Evolutionary conservation across 2,888 invertebrate species (phyloP), one percentile per base, ranked within the genome.

Genomic region (Colletes collaris): DNA sequence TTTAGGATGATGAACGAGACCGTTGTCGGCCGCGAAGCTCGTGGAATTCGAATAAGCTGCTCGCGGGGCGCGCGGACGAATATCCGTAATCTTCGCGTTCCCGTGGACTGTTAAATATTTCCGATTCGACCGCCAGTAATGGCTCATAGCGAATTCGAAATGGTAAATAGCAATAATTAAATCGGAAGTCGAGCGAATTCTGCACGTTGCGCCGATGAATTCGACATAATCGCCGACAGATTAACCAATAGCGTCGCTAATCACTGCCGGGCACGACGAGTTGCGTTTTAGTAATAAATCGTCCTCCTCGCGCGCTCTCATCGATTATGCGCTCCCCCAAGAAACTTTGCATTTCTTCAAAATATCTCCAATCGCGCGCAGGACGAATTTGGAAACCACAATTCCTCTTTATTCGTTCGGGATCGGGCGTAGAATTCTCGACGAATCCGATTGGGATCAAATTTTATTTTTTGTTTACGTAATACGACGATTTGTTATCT

Each of bases 121-220:
- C 74, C 72, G 80, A 76, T 82, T 86, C 84, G 84, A 80, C 80
- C 76, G 70, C 68, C 81, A 66, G 76, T 82, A 82, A 80, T 80
- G 84, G 79, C 76, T 74, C 80, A 79, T 78, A 86, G 75, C 74
- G 84, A 86, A 87, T 87, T 84, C 87, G 87, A 86, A 87, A 87
- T 87, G 86, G 87, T 86, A 86, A 86, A 86, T 86, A 86, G 86
- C 87, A 87, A 86, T 87, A 86, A 86, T 86, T 87, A 86, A 87
- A 87, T 86, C 87, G 87, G 87, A 86, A 87, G 84, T 86, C 84
- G 82, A 86, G 86, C 86, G 87, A 87, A 86, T 84, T 86, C 85
- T 84, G 85, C 77, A 82, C 85, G 86, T 86, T 86, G 79, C 84
- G 70, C 79, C 84, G 81, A 86, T 84, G 86, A 86, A 86, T 86